Percentiles rank a stretch among this genome's conserved stretches.
These are phyloP conservation scores for Sarcophaga caerulescens DNA, from an alignment of 2,888 invertebrate species.

Conservation along the genomic window DNA sequence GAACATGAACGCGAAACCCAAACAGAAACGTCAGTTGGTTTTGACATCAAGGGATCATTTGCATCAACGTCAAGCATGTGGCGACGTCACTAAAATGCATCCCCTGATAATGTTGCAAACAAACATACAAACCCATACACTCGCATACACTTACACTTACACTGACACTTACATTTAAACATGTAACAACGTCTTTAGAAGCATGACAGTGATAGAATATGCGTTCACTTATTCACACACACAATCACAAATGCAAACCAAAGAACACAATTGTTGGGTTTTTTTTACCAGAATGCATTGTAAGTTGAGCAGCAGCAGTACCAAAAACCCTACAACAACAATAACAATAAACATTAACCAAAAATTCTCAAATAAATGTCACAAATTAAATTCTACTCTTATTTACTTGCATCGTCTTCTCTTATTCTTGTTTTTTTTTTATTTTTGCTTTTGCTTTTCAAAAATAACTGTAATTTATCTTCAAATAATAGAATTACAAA, in stretches of 20 bases:
- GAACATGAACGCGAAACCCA: conserved; percentile 25
- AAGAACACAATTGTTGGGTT: neutral
- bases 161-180: neutral
- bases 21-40: conserved; percentile 57
- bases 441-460: neutral
- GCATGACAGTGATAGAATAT: conserved; percentile 49
- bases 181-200: no score
- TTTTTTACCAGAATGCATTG: neutral
- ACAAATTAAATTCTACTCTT: conserved; percentile 65
- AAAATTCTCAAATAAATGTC: conserved; percentile 62
- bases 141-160: conserved; percentile 8
- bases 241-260: neutral
- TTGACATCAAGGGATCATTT: conserved; percentile 66
- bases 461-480: conserved; percentile 57
- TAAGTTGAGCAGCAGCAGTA: conserved; percentile 3
- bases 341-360: conserved; percentile 57
- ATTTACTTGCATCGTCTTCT: neutral
- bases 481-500: conserved; percentile 22
- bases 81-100: conserved; percentile 47
- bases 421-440: neutral
- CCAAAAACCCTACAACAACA: neutral
- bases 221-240: neutral
- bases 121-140: conserved; percentile 16
- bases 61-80: conserved; percentile 65
- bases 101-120: neutral